These are phyloP conservation scores for Halichondria panicea DNA, from an alignment of 37 sponge, comb jelly and placozoan genomes.

Conservation along the genomic window DNA sequence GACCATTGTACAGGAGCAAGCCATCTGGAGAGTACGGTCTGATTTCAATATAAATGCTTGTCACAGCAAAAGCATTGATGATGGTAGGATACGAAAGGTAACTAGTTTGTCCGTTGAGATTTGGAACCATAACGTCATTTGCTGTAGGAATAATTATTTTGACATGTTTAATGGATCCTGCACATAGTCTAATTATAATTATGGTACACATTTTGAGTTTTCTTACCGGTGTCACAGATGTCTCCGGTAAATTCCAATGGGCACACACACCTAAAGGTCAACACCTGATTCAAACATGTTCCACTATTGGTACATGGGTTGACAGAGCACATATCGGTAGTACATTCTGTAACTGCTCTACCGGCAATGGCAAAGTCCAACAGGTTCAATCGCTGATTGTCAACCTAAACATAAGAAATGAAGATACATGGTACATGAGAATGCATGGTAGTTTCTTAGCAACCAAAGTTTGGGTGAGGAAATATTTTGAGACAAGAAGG, in stretches of 20 bases:
- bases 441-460: background rate
- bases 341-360: slow-evolving; percentile 28
- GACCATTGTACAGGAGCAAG: slow-evolving; percentile 45
- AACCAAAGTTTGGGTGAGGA: background rate
- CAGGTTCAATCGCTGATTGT: background rate
- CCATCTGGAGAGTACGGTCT: slow-evolving; percentile 39
- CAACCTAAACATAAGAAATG: background rate
- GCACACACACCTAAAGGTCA: slow-evolving; percentile 38
- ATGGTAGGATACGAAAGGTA: slow-evolving; percentile 32
- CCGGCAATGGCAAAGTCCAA: slow-evolving; percentile 18
- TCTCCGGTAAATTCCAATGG: slow-evolving; percentile 44
- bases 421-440: background rate
- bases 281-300: slow-evolving; percentile 38
- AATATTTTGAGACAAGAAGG: background rate
- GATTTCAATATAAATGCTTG: slow-evolving; percentile 38
- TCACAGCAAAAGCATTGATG: slow-evolving; percentile 33
- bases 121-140: slow-evolving; percentile 11
- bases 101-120: slow-evolving; percentile 30
- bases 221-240: slow-evolving; percentile 29
- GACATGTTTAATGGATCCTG: slow-evolving; percentile 28
- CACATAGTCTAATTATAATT: slow-evolving; percentile 35
- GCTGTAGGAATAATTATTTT: slow-evolving; percentile 16
- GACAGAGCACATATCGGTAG: background rate
- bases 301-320: slow-evolving; percentile 48
- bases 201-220: background rate